A percentile compares a stretch with the other conserved stretches of the same genome.
These are phyloP conservation scores for Drosophila multiciliata DNA, from an alignment of 2,888 invertebrate genomes.

Conservation along the genomic window DNA sequence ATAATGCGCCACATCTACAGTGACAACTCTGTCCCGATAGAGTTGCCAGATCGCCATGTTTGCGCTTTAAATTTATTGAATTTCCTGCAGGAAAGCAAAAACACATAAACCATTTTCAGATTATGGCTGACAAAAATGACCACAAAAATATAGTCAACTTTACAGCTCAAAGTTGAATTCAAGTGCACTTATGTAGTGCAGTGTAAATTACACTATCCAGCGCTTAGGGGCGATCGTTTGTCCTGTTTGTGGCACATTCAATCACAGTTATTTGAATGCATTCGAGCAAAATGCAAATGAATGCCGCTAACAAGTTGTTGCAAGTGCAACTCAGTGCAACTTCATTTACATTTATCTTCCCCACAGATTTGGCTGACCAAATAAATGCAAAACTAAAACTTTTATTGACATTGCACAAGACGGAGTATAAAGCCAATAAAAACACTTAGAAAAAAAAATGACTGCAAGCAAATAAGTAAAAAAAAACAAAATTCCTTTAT, in stretches of 20 bases:
- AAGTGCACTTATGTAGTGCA: slow-evolving; percentile 1
- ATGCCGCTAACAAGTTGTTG: slow-evolving; percentile 51
- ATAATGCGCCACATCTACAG: slow-evolving; percentile 51
- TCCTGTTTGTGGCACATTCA: slow-evolving; percentile 27
- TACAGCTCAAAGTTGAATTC: not conserved
- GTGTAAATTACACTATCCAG: not conserved
- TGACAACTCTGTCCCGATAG: slow-evolving; percentile 48
- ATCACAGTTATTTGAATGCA: slow-evolving; percentile 57
- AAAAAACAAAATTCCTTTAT: not conserved
- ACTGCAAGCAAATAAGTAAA: not conserved
- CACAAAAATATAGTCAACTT: slow-evolving; percentile 21
- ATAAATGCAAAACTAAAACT: slow-evolving; percentile 52
- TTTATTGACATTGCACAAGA: slow-evolving; percentile 49
- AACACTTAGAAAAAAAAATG: not conserved
- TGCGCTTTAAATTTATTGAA: slow-evolving; percentile 54
- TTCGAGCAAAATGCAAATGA: slow-evolving; percentile 49
- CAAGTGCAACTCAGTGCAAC: slow-evolving; percentile 48
- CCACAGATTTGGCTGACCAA: slow-evolving; percentile 29
- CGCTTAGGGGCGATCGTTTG: slow-evolving; percentile 4
- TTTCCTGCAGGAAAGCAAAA: slow-evolving; percentile 45
- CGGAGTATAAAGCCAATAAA: not conserved
- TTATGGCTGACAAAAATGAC: slow-evolving; percentile 23
- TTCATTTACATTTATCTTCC: slow-evolving; percentile 54
- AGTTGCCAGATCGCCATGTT: slow-evolving; percentile 48
- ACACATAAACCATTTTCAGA: slow-evolving; percentile 51